Conservation (phyloP, 2,888 invertebrate genomes). For the Plagodis dolabraria region DNA sequence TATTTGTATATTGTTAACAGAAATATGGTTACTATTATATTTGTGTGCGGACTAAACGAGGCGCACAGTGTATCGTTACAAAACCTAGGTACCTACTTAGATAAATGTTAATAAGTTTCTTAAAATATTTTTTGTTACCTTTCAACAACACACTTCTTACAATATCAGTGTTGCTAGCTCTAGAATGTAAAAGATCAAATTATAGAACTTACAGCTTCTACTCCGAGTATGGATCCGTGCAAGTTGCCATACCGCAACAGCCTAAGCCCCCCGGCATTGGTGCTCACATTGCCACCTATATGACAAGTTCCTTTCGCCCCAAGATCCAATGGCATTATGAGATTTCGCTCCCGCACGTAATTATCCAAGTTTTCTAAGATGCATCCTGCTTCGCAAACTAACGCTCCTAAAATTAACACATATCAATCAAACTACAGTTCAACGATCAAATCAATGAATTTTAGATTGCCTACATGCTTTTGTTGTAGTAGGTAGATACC, state of each 20-base stretch:
- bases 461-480: neutral
- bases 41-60: too few relatives aligned
- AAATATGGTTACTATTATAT: too few relatives aligned
- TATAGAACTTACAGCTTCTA: constrained; percentile 91
- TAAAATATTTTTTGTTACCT: too few relatives aligned
- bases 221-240: constrained; percentile 94
- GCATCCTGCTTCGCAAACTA: constrained; percentile 97
- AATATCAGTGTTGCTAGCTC: too few relatives aligned
- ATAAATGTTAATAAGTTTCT: too few relatives aligned
- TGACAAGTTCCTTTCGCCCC: constrained; percentile 98
- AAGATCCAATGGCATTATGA: constrained; percentile 97
- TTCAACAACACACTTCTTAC: too few relatives aligned
- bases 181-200: too few relatives aligned
- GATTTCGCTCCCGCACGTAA: constrained; percentile 88
- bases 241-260: constrained; percentile 98
- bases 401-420: constrained; percentile 82
- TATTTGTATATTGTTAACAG: too few relatives aligned
- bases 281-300: constrained; percentile 97
- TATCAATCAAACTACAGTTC: too few relatives aligned
- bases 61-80: too few relatives aligned
- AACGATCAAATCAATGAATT: too few relatives aligned
- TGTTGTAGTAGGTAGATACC: neutral
- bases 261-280: constrained; percentile 98
- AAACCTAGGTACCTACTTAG: too few relatives aligned
- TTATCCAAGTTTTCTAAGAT: constrained; percentile 94